Evolutionary conservation across 2,888 invertebrate genomes (phyloP).

Genomic region (Rutpela maculata): DNA sequence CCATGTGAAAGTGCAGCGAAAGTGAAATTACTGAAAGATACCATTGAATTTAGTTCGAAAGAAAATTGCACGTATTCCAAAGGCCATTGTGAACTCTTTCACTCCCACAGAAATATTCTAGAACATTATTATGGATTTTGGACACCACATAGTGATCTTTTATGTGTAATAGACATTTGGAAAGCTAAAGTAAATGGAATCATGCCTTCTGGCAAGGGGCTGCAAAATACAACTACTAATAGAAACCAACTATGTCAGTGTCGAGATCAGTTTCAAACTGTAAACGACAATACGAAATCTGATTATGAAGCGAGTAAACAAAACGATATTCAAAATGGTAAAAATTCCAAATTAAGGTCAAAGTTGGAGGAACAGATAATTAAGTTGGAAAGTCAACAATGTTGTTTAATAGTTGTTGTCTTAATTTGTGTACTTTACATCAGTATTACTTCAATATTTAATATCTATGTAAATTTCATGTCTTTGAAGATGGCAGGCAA

Average conservation of each 20-base stretch:
- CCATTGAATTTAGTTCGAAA: too few relatives aligned
- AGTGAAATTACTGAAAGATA: too few relatives aligned
- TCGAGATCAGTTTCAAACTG: background rate
- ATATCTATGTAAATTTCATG: background rate
- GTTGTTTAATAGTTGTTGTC: background rate
- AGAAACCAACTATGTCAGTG: background rate
- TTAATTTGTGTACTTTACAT: constrained; percentile 1
- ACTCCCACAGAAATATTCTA: too few relatives aligned
- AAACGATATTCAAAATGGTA: background rate
- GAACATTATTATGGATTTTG: too few relatives aligned
- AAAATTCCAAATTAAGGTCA: too few relatives aligned
- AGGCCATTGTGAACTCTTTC: too few relatives aligned
- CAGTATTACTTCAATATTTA: background rate
- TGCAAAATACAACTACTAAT: background rate
- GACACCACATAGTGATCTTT: too few relatives aligned
- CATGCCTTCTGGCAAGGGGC: background rate
- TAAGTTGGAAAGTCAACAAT: background rate
- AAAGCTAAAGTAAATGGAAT: background rate
- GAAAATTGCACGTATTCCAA: too few relatives aligned
- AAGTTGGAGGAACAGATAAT: too few relatives aligned
- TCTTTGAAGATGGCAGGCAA: background rate
- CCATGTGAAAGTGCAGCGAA: too few relatives aligned
- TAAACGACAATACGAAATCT: background rate
- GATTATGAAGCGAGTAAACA: background rate
- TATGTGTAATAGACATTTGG: background rate